Evolutionary conservation across 1,140 invertebrate genomes (phyloP).

Genomic region (Leptonema lineaticorne): DNA sequence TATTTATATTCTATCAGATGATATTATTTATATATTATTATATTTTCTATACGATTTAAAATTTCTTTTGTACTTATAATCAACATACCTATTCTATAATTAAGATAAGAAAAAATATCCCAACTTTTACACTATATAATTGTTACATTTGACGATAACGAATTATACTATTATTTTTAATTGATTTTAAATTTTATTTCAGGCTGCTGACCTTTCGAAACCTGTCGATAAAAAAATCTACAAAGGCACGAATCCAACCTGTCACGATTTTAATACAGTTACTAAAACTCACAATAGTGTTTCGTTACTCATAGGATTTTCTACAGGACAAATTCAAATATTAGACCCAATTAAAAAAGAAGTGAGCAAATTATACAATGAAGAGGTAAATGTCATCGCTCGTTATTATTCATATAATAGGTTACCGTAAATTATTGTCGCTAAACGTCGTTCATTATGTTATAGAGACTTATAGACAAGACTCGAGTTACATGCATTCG

Average conservation of each 20-base stretch:
- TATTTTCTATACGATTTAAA: too few relatives aligned
- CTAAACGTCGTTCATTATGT: slow-evolving; percentile 42
- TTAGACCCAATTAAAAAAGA: slow-evolving; percentile 97
- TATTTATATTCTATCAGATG: too few relatives aligned
- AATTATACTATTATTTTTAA: too few relatives aligned
- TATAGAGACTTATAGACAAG: slow-evolving; percentile 95
- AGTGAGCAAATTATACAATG: slow-evolving; percentile 95
- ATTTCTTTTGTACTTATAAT: too few relatives aligned
- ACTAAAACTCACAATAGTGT: slow-evolving; percentile 81
- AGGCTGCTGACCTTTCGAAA: slow-evolving; percentile 93
- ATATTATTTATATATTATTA: too few relatives aligned
- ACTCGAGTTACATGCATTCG: slow-evolving; percentile 97
- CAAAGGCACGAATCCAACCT: slow-evolving; percentile 98
- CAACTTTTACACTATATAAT: too few relatives aligned
- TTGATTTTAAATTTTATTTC: too few relatives aligned
- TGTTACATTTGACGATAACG: too few relatives aligned
- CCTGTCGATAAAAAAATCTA: slow-evolving; percentile 97
- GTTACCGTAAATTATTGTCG: not conserved
- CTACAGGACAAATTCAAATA: slow-evolving; percentile 95
- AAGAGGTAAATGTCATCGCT: slow-evolving; percentile 74
- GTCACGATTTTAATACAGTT: slow-evolving; percentile 95
- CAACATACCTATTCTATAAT: too few relatives aligned
- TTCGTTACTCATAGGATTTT: slow-evolving; percentile 92
- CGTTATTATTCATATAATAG: not conserved
- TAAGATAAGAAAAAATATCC: too few relatives aligned